Evolutionary conservation across 2,888 invertebrate species (phyloP), one percentile per base, ranked within the genome.

Genomic region (Melipona beecheii): DNA sequence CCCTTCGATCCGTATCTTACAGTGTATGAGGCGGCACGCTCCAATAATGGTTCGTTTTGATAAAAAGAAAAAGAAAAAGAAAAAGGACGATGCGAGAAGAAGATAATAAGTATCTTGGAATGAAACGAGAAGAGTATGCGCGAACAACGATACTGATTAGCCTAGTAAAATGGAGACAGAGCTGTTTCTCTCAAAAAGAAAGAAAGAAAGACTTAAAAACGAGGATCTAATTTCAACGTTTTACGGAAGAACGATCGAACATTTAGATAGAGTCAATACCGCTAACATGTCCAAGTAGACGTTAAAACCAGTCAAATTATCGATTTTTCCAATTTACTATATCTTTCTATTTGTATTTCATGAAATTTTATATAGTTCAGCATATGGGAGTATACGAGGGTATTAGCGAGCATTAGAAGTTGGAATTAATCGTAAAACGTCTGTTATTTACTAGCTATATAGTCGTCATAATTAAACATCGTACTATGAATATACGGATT

Each of bases 291-390:
- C 75, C 68, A 24, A 56, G 54, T 75, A 75, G 69, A 75, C 75
- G 69, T 75, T 79, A 50, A 75, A 27, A 19, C n/a, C 65, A 11
- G 52, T 68, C n/a, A n/a, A n/a, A 43, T 71, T 27, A 52, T 58
- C 43, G 24, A 52, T 72, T 62, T 77, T 72, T 72, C 72, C 77
- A 49, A 43, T 78, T 78, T 77, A 77, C 66, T 50, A n/a, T 62
- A 49, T 73, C 54, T 72, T 78, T 81, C 78, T 68, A 81, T 68
- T 75, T 43, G 74, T 54, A 69, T 69, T 66, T 60, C 71, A 27
- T 0, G 9, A n/a, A 2, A 43, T 50, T 69, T 17, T 31, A 52
- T 27, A 58, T 66, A 71, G 58, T 65, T 52, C 49, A 6, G 56
- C 24, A 36, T 52, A 43, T 6, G n/a, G 19, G 56, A 13, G 24